Evolutionary conservation across 2,797 vertebrate genomes (phyloP).

Genomic region (Hylomyscus alleni): DNA sequence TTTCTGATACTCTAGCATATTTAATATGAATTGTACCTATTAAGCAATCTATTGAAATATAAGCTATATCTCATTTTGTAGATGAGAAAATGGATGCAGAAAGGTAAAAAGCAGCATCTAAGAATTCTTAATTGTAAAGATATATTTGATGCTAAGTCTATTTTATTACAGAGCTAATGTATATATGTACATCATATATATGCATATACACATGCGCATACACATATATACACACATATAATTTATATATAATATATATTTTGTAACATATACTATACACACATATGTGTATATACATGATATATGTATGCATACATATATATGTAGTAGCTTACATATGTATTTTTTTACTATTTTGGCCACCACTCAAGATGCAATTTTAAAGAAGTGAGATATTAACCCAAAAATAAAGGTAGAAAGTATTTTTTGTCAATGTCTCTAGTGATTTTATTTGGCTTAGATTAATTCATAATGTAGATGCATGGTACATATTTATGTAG

Average conservation of each 20-base stretch:
- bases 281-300: no score
- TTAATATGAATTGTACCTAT: background rate
- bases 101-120: background rate
- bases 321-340: background rate
- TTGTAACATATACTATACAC: no score
- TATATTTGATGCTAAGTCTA: background rate
- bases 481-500: conserved; percentile 20
- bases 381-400: conserved; percentile 50
- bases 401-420: conserved; percentile 29
- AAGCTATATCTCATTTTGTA: conserved; percentile 43
- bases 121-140: conserved; percentile 31
- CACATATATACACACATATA: no score
- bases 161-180: conserved; percentile 49
- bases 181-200: background rate
- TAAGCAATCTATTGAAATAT: conserved; percentile 36
- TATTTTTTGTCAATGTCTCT: conserved; percentile 24
- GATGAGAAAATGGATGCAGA: conserved; percentile 39
- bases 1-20: conserved; percentile 13
- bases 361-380: conserved; percentile 49
- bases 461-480: background rate
- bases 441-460: conserved; percentile 39
- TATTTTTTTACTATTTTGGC: background rate
- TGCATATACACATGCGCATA: background rate
- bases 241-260: background rate
- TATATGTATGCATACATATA: no score